Evolutionary conservation across 2,113 vertebrate genomes (phyloP), one percentile per base, ranked within the genome.

Genomic region (Sisor rabdophorus): DNA sequence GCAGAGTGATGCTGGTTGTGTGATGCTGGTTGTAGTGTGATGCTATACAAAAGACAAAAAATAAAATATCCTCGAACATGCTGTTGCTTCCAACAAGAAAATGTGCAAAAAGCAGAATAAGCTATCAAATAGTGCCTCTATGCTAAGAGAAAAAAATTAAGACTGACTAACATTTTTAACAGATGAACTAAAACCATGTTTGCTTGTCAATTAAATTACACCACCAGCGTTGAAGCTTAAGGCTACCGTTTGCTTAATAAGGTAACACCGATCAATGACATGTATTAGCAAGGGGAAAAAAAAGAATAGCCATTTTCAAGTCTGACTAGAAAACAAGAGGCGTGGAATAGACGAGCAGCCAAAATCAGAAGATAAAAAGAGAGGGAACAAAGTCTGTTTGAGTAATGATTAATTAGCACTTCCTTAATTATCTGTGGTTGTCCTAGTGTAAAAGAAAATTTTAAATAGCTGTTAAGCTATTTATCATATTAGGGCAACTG

Each of bases 241-340:
- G 15, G 40, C 22, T 17, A 11, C 13, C 36, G 1, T 50, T 48
- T 68, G 24, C 47, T 50, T 68, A 68, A 50, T 67, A 48, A 48
- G 15, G 22, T 48, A 67, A 48, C 15, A 26, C 8, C 7, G 1
- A 67, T 26, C 15, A 67, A 48, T 48, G n/a, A 12, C 26, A 30
- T 1, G 10, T 50, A 52, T 10, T 50, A 47, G n/a, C 36, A 47
- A 40, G 36, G 40, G 15, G 47, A 20, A 68, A 50, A 28, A 22
- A 68, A 68, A 68, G 22, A 67, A 47, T 20, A 48, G 22, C 9
- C 47, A 28, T 19, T 50, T 22, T 68, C 64, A 68, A 68, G 44
- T 20, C 64, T 50, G 44, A 28, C n/a, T 48, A 67, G 24, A 47
- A 67, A 48, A 26, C 44, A 67, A 48, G 44, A 1, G 22, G 44